These are phyloP conservation scores for Conus betulinus DNA, from an alignment of 1,140 invertebrate genomes.

Conservation along the genomic window DNA sequence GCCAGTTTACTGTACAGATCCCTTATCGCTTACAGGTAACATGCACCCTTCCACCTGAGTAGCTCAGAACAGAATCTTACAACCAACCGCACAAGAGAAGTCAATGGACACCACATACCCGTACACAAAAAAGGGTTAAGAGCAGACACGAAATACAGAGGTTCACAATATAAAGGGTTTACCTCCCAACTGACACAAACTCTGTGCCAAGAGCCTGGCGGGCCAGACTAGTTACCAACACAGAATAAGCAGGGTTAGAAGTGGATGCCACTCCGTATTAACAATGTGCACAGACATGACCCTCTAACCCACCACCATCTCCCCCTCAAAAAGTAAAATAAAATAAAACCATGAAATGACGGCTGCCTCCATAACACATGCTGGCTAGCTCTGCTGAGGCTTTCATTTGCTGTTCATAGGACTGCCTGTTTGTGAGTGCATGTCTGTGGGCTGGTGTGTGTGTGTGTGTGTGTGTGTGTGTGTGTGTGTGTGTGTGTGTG, in stretches of 20 bases:
- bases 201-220: slow-evolving; percentile 11
- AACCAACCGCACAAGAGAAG: not conserved
- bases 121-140: not conserved
- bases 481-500: too few species aligned
- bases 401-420: too few species aligned
- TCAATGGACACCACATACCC: not conserved
- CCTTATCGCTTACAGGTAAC: not conserved
- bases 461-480: too few species aligned
- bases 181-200: slow-evolving; percentile 32
- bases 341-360: too few species aligned
- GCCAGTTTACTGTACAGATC: too few species aligned
- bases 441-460: too few species aligned
- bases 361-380: too few species aligned
- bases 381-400: too few species aligned
- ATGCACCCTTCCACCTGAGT: not conserved
- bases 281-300: too few species aligned
- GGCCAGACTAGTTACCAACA: slow-evolving; percentile 20
- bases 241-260: not conserved
- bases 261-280: not conserved
- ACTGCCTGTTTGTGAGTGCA: too few species aligned
- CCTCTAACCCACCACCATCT: too few species aligned
- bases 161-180: not conserved
- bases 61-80: not conserved
- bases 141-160: not conserved
- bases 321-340: too few species aligned